These are phyloP conservation scores for Beris morrisii DNA, from an alignment of 2,888 invertebrate genomes.

Conservation along the genomic window DNA sequence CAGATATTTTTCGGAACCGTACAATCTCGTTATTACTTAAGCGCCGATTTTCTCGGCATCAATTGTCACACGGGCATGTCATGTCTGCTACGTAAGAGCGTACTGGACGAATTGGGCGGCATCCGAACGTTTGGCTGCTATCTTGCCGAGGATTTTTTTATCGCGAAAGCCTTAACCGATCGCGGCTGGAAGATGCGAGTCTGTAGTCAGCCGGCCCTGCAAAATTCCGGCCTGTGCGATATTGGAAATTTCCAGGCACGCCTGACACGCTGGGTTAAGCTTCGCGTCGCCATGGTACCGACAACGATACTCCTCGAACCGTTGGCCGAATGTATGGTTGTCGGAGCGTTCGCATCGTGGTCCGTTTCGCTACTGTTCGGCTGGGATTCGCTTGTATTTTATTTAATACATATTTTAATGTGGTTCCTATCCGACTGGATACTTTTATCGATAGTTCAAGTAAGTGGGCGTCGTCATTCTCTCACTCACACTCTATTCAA, in stretches of 20 bases:
- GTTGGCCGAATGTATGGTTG: conserved; percentile 89
- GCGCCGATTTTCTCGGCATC: conserved; percentile 86
- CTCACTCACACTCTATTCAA: conserved; percentile 12
- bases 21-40: conserved; percentile 92
- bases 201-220: conserved; percentile 91
- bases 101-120: conserved; percentile 91
- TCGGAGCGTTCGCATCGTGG: conserved; percentile 91
- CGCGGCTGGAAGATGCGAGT: conserved; percentile 90
- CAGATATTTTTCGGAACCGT: conserved; percentile 94
- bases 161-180: conserved; percentile 85
- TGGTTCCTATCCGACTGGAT: conserved; percentile 98
- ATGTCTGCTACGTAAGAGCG: conserved; percentile 83
- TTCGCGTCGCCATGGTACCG: conserved; percentile 95
- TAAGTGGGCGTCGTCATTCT: conserved; percentile 46
- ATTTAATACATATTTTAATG: conserved; percentile 85
- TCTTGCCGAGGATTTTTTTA: conserved; percentile 97
- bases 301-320: conserved; percentile 90
- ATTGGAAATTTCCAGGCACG: conserved; percentile 84
- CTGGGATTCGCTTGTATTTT: conserved; percentile 89
- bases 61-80: conserved; percentile 99
- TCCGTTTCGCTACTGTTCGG: conserved; percentile 79
- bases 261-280: conserved; percentile 88
- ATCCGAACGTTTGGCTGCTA: conserved; percentile 89
- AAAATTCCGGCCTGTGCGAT: conserved; percentile 90
- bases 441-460: conserved; percentile 83